Base-by-base conservation (phyloP, 2,797 vertebrate genomes). In the Phoebastria nigripes region DNA sequence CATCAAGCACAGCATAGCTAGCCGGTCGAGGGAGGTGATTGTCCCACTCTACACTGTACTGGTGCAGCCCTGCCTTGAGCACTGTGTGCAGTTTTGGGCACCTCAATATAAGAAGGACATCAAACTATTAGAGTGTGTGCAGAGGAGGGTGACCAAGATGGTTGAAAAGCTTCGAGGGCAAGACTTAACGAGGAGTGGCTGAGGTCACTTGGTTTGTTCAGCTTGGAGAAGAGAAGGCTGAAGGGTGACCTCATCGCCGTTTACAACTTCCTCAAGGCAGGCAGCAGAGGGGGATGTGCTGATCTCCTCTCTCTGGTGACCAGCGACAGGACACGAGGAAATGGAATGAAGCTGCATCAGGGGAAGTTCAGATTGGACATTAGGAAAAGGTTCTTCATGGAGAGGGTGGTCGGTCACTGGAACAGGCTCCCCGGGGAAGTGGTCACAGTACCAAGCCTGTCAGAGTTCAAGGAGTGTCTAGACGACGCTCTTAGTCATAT, bases 271-370 rank as follows among this genome's bases (percentile, higher is more conserved):
- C 15, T 77, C 46, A 33, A 22, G 21, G 16, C 2, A 2, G 2
- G 25, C 56, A 42, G 67, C 2, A 4, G 35, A 44, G 18, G 3
- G 7, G 12, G 15, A 67, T 54, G 41, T 77, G 70, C 59, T 87
- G 28, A 69, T 62, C 62, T 82, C 46, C 54, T 46, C 39, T 84
- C 33, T 33, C 26, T 52, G 31, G 9, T 39, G n/a, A 66, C 28
- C 47, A 67, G 47, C 0, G 0, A 35, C 3, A 44, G 73, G 19
- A 76, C 44, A 29, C 0, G 0, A 71, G 42, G 19, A 61, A 63
- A 35, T 2, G 7, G 54, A 69, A 55, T 14, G 35, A 92, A 62
- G 42, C 42, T 74, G 41, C 12, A 0, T n/a, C 51, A 35, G 35
- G 16, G 41, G 20, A 52, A 54, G 52, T 12, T 76, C 78, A 62